Evolutionary conservation across 2,888 invertebrate species (phyloP).

Genomic region (Platycheirus rosarum): DNA sequence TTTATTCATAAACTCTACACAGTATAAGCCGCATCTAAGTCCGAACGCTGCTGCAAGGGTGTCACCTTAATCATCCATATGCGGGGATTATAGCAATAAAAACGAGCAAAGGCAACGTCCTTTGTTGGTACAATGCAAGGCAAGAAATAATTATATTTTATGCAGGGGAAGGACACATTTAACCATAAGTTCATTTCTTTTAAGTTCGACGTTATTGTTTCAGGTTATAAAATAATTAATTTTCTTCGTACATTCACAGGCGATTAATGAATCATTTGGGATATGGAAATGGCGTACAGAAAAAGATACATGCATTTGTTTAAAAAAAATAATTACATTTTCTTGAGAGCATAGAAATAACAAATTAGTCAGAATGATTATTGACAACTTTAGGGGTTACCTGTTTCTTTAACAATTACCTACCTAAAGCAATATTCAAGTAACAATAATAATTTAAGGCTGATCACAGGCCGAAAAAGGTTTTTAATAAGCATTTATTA

Average conservation of each 20-base stretch:
- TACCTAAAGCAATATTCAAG: too few species aligned
- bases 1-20: conserved; percentile 51
- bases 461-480: too few species aligned
- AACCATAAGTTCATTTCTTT: conserved; percentile 11
- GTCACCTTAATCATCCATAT: conserved; percentile 64
- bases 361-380: too few species aligned
- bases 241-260: too few species aligned
- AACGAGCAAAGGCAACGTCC: neutral
- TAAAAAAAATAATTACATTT: too few species aligned
- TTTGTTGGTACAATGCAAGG: neutral
- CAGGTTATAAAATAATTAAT: neutral
- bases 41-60: conserved; percentile 42
- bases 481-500: too few species aligned
- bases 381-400: too few species aligned
- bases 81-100: conserved; percentile 53
- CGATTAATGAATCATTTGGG: neutral
- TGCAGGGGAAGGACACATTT: conserved; percentile 14
- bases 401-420: too few species aligned
- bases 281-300: neutral
- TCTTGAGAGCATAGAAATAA: too few species aligned
- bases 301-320: too few species aligned
- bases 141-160: conserved; percentile 16
- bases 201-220: conserved; percentile 1
- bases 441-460: too few species aligned
- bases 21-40: conserved; percentile 37